These are phyloP conservation scores for Ectropis crepuscularia DNA, from an alignment of 2,888 invertebrate genomes.

Conservation along the genomic window DNA sequence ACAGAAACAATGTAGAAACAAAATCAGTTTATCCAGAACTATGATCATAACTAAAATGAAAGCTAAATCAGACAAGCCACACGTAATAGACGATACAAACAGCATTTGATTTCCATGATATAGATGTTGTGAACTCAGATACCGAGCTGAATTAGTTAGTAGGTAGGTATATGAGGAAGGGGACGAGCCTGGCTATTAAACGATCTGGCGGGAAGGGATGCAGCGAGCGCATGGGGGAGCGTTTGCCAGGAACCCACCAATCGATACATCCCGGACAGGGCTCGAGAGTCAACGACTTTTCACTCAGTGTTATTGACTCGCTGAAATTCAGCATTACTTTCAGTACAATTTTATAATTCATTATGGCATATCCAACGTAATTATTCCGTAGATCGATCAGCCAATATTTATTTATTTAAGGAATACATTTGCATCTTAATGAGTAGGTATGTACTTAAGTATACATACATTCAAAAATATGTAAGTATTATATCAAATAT, in stretches of 20 bases:
- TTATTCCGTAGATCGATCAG: too few species aligned
- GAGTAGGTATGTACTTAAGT: not conserved
- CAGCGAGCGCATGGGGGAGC: constrained; percentile 67
- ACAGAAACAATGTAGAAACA: too few species aligned
- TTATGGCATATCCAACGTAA: too few species aligned
- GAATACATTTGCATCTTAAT: not conserved
- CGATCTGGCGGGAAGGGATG: constrained; percentile 50
- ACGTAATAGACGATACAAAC: too few species aligned
- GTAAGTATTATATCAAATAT: too few species aligned
- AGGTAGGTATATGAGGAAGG: not conserved
- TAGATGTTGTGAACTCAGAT: too few species aligned
- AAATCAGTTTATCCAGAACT: too few species aligned
- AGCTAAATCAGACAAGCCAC: too few species aligned
- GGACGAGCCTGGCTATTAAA: constrained; percentile 23
- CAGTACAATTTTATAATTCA: constrained; percentile 1
- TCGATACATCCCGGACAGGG: constrained; percentile 58
- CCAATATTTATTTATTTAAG: not conserved
- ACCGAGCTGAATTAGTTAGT: too few species aligned
- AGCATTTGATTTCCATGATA: too few species aligned
- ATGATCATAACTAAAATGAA: too few species aligned
- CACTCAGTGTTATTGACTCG: constrained; percentile 22
- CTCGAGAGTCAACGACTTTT: constrained; percentile 31
- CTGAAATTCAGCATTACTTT: constrained; percentile 23
- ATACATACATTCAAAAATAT: too few species aligned
- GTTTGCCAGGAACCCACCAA: constrained; percentile 66